A percentile compares a stretch with the other conserved stretches of the same genome.
Evolutionary conservation across 2,888 invertebrate genomes (phyloP).

Genomic region (Mystacides longicornis): DNA sequence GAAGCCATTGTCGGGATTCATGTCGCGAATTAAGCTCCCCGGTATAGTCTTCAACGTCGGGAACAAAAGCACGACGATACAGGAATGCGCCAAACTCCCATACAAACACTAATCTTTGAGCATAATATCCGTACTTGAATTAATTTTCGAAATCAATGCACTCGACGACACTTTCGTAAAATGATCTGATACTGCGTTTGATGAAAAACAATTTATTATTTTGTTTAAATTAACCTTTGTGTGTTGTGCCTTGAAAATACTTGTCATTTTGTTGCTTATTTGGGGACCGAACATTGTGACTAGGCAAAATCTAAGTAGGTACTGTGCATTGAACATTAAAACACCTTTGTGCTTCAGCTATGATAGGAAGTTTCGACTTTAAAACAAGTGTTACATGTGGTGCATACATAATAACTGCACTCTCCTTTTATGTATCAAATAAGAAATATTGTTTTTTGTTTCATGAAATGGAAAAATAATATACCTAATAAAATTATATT

Average conservation of each 20-base stretch:
- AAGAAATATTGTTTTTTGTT: no score
- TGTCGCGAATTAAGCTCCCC: slow-evolving; percentile 11
- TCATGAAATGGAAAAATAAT: no score
- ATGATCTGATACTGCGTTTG: no score
- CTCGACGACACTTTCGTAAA: background rate
- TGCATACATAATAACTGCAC: slow-evolving; percentile 2
- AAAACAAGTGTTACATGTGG: background rate
- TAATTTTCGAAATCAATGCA: background rate
- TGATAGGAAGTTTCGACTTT: background rate
- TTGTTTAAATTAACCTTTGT: background rate
- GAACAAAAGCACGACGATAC: slow-evolving; percentile 15
- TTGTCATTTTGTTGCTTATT: background rate
- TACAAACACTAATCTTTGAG: slow-evolving; percentile 18
- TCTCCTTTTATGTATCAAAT: no score
- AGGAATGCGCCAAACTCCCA: slow-evolving; percentile 21
- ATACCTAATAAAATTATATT: no score
- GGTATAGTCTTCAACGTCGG: slow-evolving; percentile 9
- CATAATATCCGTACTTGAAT: background rate
- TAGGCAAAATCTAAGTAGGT: background rate
- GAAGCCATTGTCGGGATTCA: slow-evolving; percentile 5
- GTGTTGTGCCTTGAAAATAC: background rate
- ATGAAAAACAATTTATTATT: no score
- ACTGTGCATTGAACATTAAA: background rate
- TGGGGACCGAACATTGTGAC: background rate
- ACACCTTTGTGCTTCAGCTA: background rate